Base-by-base conservation (phyloP, 2,888 invertebrate genomes). In the Philopedon plagiatum region DNA sequence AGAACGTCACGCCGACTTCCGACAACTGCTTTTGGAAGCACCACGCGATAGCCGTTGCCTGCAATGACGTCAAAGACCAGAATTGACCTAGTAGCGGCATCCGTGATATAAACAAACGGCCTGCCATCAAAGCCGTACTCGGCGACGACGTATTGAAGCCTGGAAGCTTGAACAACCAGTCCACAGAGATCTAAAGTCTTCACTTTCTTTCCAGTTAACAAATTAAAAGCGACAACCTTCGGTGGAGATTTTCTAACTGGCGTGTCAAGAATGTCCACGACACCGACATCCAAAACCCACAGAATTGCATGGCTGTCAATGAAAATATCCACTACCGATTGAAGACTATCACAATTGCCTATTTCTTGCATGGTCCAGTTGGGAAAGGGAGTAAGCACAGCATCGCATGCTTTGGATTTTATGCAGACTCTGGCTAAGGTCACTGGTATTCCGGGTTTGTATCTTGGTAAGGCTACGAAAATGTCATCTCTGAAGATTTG, bases 331-430 rank as follows among this genome's bases (percentile, higher is more conserved):
- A 91, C 89, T 64, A 89, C 92, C 80, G 91, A 92, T 85, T 93
- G 92, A 71, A 90, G 86, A 75, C 91, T 92, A 79, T 88, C 88
- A 80, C 91, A 91, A 83, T 89, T 89, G 44, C 89, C 90, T 86
- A 91, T 91, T 85, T 92, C 92, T 85, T 93, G 92, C 80, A 90
- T 87, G 71, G 88, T 87, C 90, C 92, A 91, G 83, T 88, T 90
- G 65, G 91, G 91, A 87, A 89, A 91, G 15, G 92, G 91, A 76
- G 86, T 86, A 77, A 89, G 87, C 78, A 84, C 84, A 1, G 89
- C 85, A 60, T 87, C 81, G 74, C 88, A 88, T 34, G 86, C 85
- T 62, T 86, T 87, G 66, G 83, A 83, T 76, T 86, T 88, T 75
- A 90, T 81, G n/a, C 86, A 85, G 37, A 90, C 85, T 75, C 85